Base-by-base conservation (phyloP, 2,888 invertebrate genomes). In the Monopis laevigella region DNA sequence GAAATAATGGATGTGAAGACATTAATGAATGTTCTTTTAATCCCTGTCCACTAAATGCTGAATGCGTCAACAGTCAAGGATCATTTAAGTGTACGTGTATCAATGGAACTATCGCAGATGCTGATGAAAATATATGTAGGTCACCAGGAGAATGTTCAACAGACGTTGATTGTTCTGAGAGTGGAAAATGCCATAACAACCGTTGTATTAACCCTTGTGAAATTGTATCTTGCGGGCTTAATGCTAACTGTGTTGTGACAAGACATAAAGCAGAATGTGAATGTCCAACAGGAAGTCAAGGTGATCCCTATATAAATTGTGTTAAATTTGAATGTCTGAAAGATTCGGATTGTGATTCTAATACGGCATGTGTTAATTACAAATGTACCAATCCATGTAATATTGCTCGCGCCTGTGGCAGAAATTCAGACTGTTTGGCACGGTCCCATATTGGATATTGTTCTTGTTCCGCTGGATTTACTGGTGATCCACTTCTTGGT, bases 401-500 rank as follows among this genome's bases (percentile, higher is more conserved):
- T 7, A 73, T 93, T 45, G 83, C 88, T 1, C 91, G 93, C 48
- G 90, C 92, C 1, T 95, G 95, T 54, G 95, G 95, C 0, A 84
- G 86, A 46, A 88, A 89, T 58, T 89, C 93, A 0, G 84, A 86
- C 43, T 95, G 95, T 57, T 69, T 84, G 2, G 84, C 92, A 0
- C 82, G 83, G 48, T 91, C 91, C 62, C 94, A 95, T 55, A 85
- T 89, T 36, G 91, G 91, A 1, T 81, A 90, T 26, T 96, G 96
- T 58, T 84, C 86, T n/a, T 96, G 96, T 61, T 83, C 88, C 51
- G 83, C 91, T 16, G 94, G 94, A 32, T 90, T 86, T 48, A 93
- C 93, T 1, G 94, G 94, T 17, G 92, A 94, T 68, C 91, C 95
- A 8, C 88, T 90, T 45, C 82, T 93, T 46, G 94, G 94, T 10